A percentile compares a stretch with the other conserved stretches of the same genome.
Conservation (phyloP, 1,140 invertebrate species). For the Lerema accius region DNA sequence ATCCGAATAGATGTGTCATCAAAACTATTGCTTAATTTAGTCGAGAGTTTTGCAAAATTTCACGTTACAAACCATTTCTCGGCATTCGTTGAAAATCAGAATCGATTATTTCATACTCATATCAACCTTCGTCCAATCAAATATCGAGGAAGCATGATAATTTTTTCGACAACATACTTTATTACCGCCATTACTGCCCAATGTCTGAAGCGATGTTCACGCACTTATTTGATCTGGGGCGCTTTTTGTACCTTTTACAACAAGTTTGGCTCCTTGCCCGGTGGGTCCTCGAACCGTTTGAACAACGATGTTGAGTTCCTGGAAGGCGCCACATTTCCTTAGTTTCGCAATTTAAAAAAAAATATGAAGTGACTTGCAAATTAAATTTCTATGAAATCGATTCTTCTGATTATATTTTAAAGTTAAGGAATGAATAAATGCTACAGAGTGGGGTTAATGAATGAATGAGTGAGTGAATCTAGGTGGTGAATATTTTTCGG, state of each 20-base stretch:
- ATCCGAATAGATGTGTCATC: no score
- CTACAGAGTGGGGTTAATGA: no score
- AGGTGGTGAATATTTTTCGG: no score
- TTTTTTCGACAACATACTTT: constrained; percentile 25
- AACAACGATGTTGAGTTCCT: constrained; percentile 18
- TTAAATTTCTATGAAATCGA: no score
- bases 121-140: not conserved
- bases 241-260: constrained; percentile 47
- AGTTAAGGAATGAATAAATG: no score
- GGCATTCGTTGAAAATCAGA: not conserved
- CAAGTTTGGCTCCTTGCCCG: constrained; percentile 49
- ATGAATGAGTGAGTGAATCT: no score
- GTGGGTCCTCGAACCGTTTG: constrained; percentile 34
- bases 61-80: no score
- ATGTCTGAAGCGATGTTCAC: constrained; percentile 34
- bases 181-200: constrained; percentile 22
- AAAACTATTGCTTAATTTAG: no score
- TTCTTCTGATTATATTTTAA: no score
- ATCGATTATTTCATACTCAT: constrained; percentile 5
- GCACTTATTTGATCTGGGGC: constrained; percentile 69
- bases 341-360: no score
- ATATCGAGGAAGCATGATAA: not conserved
- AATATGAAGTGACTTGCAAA: no score
- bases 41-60: no score
- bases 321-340: not conserved